Evolutionary conservation across 2,113 vertebrate genomes (phyloP), one percentile per base, ranked within the genome.

Genomic region (Vireo altiloquus): DNA sequence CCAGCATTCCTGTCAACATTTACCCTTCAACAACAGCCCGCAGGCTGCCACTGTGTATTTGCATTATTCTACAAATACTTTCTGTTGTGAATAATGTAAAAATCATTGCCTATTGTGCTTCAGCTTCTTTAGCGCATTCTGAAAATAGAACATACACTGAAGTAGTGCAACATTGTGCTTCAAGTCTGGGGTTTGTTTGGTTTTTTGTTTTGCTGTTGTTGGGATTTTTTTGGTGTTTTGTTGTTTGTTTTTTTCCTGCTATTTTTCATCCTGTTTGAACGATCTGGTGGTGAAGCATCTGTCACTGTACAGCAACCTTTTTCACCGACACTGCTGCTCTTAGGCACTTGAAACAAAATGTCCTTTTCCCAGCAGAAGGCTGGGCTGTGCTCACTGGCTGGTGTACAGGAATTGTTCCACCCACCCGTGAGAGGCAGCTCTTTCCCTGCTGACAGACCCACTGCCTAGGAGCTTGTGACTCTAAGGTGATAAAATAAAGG

Each of bases 71-170:
- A 65, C 76, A 90, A 94, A 93, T 64, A 80, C 79, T 81, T 90
- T 59, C 53, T 61, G 82, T 57, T 61, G 57, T 69, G 82, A 94
- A 92, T 69, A 92, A 89, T 56, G 40, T 87, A 74, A 92, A 94
- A 97, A 96, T 95, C 88, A 93, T 72, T 61, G 82, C 90, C 86
- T 68, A 84, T 93, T 96, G 90, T 94, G 72, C 69, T 79, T 44
- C 71, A 60, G 68, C 52, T 89, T 90, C 57, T 72, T 89, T 71
- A 70, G 31, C 0, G 0, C 50, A 57, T 79, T 81, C 86, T 92
- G 89, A 63, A 94, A 90, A 91, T 13, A 89, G 85, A 93, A 68
- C 39, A 30, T 17, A 74, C 10, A 12, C 42, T 80, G 59, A 61
- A 80, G 76, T 33, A 78, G 23, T 31, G 49, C 60, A 81, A 83